Evolutionary conservation across 1,140 invertebrate genomes (phyloP), one percentile per base, ranked within the genome.

Genomic region (Platyura marginata): DNA sequence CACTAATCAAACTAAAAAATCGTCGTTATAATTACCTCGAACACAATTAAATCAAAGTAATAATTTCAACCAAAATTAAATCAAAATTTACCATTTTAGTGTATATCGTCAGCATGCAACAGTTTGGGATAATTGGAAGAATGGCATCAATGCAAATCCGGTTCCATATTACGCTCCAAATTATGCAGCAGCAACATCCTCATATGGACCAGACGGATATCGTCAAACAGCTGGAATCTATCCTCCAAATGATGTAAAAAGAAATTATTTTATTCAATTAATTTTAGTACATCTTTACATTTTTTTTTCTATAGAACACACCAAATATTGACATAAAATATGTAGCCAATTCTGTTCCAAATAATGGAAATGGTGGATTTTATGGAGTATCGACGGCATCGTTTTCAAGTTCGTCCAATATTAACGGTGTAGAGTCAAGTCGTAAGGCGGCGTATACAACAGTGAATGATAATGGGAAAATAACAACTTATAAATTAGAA

Each of bases 401-500:
- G 10, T 72, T 66, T 22, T 69, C 71, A 36, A 65, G 64, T 2
- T 67, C 65, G 2, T 55, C 63, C 0, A 71, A 73, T 44, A 54
- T 71, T 1, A 66, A 76, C 51, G 79, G 79, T 19, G 66, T 74
- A 42, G 59, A 63, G 19, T 54, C 58, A 32, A 65, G 56, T 16
- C 63, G 59, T 36, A 71, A 77, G 44, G 56, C 64, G 18, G 69
- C 78, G 1, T 68, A 71, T 29, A 77, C 79, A 8, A 68, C 72
- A 2, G 66, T 81, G 37, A 79, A 81, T 48, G 73, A 81, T 46
- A 78, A 82, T 49, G 79, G 79, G 50, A 73, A 73, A 50, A 59
- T 81, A 38, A 72, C 69, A 22, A 65, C 67, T 43, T 75, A 76
- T 47, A 70, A 65, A 21, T 69, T 76, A 0, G 52, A 64, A 34